Conservation (phyloP, 2,888 invertebrate genomes). For the Vesta saturnalis region DNA sequence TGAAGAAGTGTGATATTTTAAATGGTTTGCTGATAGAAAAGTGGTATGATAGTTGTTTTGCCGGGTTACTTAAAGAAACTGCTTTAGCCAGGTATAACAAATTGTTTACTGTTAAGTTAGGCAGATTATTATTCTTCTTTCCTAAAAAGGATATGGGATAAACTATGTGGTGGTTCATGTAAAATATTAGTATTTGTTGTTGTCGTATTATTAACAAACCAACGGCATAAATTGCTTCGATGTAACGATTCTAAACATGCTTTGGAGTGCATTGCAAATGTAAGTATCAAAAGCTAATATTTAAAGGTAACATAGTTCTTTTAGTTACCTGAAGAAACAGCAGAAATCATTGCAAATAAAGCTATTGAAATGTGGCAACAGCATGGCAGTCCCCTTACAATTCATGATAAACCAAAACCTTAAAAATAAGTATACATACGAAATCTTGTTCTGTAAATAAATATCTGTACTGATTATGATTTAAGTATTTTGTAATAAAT, state of each 20-base stretch:
- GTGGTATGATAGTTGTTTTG: slow-evolving; percentile 88
- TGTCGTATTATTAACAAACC: slow-evolving; percentile 76
- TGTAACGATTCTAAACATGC: slow-evolving; percentile 70
- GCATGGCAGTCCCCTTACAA: slow-evolving; percentile 70
- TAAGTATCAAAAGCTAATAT: slow-evolving; percentile 57
- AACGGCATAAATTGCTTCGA: slow-evolving; percentile 73
- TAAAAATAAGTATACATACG: too few species aligned
- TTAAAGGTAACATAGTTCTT: slow-evolving; percentile 49
- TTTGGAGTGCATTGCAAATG: slow-evolving; percentile 74
- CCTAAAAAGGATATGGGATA: slow-evolving; percentile 95
- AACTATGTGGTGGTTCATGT: slow-evolving; percentile 85
- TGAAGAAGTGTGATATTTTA: slow-evolving; percentile 72
- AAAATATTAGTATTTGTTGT: slow-evolving; percentile 84
- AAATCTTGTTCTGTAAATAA: too few species aligned
- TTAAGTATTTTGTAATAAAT: too few species aligned
- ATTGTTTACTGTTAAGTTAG: background rate
- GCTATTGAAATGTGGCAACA: slow-evolving; percentile 88
- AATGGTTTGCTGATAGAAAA: slow-evolving; percentile 74
- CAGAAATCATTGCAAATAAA: slow-evolving; percentile 85
- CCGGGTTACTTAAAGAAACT: slow-evolving; percentile 80
- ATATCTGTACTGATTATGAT: too few species aligned
- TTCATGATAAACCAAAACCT: slow-evolving; percentile 59
- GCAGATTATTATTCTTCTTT: slow-evolving; percentile 41
- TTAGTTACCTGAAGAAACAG: slow-evolving; percentile 81
- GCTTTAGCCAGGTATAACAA: slow-evolving; percentile 77